Evolutionary conservation across 2,113 vertebrate species (phyloP), one percentile per base, ranked within the genome.

Genomic region (Xiphophorus hellerii): DNA sequence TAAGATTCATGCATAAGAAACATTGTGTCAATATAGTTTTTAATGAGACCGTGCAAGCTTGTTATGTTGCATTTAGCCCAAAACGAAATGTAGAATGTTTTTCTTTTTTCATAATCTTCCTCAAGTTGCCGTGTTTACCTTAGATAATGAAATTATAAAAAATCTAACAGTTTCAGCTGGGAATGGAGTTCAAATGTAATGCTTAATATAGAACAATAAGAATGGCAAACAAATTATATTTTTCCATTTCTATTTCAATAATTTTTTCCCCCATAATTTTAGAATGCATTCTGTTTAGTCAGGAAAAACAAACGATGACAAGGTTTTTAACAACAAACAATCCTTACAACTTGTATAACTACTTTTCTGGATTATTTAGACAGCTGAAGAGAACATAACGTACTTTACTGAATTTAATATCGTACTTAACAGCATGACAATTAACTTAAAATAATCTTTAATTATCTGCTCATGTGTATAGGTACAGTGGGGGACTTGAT

Each of bases 381-480:
- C 39, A 71, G 66, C 27, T 71, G 71, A 80, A 76, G 35, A 79
- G 62, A n/a, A 31, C 54, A 70, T 88, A 71, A 76, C 72, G 29
- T 48, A 81, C 70, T 86, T 82, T 90, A 88, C 74, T 86, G 72
- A 78, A 78, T 80, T 81, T 35, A 67, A 67, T 68, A 66, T 72
- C 62, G 29, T 27, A 20, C 63, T 78, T 89, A 37, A 83, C 73
- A 82, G 74, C 69, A 65, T 71, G 39, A 74, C 48, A 64, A 89
- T 88, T 84, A 82, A 84, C 87, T 89, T 89, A 77, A 87, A 90
- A 89, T 86, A 81, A 83, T 87, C 79, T 83, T 84, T 87, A 87
- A 91, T 87, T 81, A 87, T 78, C 76, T 51, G 64, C 39, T 67
- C 76, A 83, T 72, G 69, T 22, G 60, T 75, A 77, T 81, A 77